Evolutionary conservation across 2,113 vertebrate species (phyloP).

Genomic region (Scomber scombrus): DNA sequence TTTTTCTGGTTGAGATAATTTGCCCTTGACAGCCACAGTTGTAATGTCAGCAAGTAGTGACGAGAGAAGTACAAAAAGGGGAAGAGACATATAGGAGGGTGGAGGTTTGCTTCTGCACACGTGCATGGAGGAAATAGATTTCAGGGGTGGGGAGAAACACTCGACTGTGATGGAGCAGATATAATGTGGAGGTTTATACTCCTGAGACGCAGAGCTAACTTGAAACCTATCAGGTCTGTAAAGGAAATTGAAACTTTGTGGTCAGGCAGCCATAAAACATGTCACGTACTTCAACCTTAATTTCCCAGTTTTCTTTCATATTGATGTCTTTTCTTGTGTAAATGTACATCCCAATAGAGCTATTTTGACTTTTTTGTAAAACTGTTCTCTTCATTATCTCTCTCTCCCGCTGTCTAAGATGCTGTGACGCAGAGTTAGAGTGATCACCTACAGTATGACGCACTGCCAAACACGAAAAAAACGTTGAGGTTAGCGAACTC

Average conservation of each 20-base stretch:
- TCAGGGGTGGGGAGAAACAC: slow-evolving; percentile 19
- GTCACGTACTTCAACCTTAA: fast-evolving
- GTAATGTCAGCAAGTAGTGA: slow-evolving; percentile 42
- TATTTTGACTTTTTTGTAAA: neutral
- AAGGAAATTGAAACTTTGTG: neutral
- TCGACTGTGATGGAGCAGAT: neutral
- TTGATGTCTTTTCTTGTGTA: neutral
- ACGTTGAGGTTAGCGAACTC: neutral
- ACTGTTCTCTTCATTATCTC: neutral
- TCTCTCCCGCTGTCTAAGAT: neutral
- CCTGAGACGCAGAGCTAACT: neutral
- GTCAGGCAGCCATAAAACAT: neutral
- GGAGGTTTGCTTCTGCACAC: slow-evolving; percentile 34
- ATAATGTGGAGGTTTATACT: neutral
- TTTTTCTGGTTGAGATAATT: slow-evolving; percentile 2
- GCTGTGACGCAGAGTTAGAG: neutral
- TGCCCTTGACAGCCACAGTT: slow-evolving; percentile 18
- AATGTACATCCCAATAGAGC: no score
- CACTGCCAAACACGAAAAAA: neutral
- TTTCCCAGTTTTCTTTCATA: neutral
- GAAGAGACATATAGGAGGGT: slow-evolving; percentile 53
- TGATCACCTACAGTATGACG: neutral
- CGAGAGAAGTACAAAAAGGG: slow-evolving; percentile 37
- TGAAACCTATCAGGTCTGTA: no score
- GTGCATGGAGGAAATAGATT: slow-evolving; percentile 30